Evolutionary conservation across 2,113 vertebrate genomes (phyloP).

Genomic region (Pontoporia blainvillei): DNA sequence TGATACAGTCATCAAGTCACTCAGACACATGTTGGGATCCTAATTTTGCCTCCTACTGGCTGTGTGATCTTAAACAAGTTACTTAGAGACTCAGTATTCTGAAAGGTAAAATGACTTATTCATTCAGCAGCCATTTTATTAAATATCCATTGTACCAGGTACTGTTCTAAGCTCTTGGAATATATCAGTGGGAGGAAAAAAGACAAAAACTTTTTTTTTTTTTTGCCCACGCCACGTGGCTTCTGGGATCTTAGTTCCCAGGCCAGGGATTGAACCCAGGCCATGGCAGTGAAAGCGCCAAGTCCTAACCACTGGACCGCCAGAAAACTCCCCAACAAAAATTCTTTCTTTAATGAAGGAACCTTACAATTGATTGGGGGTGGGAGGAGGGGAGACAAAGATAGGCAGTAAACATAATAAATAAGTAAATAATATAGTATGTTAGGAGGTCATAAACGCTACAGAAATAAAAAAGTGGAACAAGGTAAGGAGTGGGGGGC

Average conservation of each 20-base stretch:
- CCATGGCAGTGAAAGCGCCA: too few relatives aligned
- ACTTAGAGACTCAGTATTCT: neutral
- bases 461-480: neutral
- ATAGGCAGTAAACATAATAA: neutral
- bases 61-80: neutral
- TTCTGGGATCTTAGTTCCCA: too few relatives aligned
- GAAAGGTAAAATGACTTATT: neutral
- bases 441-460: neutral
- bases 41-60: neutral
- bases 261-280: too few relatives aligned
- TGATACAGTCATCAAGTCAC: neutral
- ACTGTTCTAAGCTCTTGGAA: neutral
- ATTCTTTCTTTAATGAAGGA: neutral
- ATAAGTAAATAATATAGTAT: neutral
- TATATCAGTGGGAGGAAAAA: neutral
- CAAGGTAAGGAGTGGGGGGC: neutral
- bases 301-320: too few relatives aligned
- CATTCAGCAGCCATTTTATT: neutral
- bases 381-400: neutral
- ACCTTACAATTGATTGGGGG: neutral
- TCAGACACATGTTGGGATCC: neutral
- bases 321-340: too few relatives aligned
- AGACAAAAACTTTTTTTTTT: neutral
- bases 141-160: neutral
- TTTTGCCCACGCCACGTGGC: accelerated